Conservation (phyloP, 2,888 invertebrate species). For the Thyatira batis region DNA sequence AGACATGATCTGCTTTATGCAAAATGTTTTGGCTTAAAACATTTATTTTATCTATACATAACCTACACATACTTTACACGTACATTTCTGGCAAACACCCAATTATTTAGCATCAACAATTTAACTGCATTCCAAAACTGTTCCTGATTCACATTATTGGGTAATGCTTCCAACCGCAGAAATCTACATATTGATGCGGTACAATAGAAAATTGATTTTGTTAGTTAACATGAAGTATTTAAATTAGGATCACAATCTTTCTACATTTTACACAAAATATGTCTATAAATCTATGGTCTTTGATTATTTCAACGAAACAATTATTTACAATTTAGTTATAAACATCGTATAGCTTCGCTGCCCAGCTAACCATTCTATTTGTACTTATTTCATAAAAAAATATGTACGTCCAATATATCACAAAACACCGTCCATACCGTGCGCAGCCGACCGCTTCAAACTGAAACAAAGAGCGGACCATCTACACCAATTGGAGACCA, state of each 20-base stretch:
- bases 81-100: conserved; percentile 21
- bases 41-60: conserved; percentile 36
- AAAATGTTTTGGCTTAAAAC: conserved; percentile 47
- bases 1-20: conserved; percentile 69
- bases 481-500: not conserved
- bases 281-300: conserved; percentile 44
- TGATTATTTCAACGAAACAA: conserved; percentile 48
- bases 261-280: conserved; percentile 67
- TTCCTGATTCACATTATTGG: not conserved
- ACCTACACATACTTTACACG: conserved; percentile 25
- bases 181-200: conserved; percentile 1
- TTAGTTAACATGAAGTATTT: conserved; percentile 5
- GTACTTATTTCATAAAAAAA: conserved; percentile 80
- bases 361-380: conserved; percentile 63
- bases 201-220: not conserved
- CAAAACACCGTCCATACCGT: conserved; percentile 57
- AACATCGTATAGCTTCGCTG: conserved; percentile 51
- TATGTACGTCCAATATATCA: conserved; percentile 79
- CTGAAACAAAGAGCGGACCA: conserved; percentile 58
- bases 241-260: conserved; percentile 51
- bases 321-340: conserved; percentile 53
- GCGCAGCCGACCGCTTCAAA: conserved; percentile 73
- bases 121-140: not conserved
- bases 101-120: conserved; percentile 15
- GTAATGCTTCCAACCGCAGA: not conserved